Percentiles rank a stretch among this genome's conserved stretches.
phyloP scores from a whole-genome alignment of 2,888 invertebrate species.

The Dorcus parallelipipedus region DNA sequence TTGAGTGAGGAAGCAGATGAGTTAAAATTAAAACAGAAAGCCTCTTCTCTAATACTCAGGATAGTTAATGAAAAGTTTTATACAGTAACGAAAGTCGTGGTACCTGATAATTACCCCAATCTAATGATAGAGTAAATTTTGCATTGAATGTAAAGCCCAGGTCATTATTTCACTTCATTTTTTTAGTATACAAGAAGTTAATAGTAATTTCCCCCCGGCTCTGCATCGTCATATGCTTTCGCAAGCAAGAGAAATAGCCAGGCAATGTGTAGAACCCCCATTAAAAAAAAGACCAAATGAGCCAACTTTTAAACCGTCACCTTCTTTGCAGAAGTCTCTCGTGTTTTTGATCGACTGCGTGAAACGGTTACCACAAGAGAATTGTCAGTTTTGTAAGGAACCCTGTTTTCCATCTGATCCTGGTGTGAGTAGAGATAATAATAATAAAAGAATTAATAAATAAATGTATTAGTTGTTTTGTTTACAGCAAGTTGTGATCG shows the following conservation, averaged over 20 bases:
- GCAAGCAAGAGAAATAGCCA: conserved; percentile 65
- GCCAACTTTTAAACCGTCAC: conserved; percentile 58
- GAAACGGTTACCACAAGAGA: conserved; percentile 58
- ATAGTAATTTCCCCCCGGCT: conserved; percentile 64
- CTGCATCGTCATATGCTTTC: conserved; percentile 60
- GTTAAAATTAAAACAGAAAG: conserved; percentile 65
- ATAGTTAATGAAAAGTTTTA: conserved; percentile 59
- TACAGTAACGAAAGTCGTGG: conserved; percentile 55
- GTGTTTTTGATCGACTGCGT: conserved; percentile 62
- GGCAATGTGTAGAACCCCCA: conserved; percentile 68
- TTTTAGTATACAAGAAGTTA: conserved; percentile 56
- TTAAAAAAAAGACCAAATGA: conserved; percentile 54
- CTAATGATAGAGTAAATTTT: conserved; percentile 51
- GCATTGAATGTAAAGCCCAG: too few relatives aligned
- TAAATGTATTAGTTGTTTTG: too few relatives aligned
- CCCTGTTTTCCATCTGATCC: conserved; percentile 60
- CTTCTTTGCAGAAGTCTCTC: conserved; percentile 59
- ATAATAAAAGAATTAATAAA: too few relatives aligned
- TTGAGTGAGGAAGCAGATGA: conserved; percentile 52
- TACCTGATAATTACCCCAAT: conserved; percentile 65
- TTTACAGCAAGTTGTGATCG: conserved; percentile 50
- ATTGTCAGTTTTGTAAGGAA: conserved; percentile 62
- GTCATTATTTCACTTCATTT: conserved; percentile 2
- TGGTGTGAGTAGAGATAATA: conserved; percentile 40
- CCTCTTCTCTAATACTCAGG: conserved; percentile 57